phyloP scores from a whole-genome alignment of 2,113 vertebrate genomes.

The Phalacrocorax aristotelis region DNA sequence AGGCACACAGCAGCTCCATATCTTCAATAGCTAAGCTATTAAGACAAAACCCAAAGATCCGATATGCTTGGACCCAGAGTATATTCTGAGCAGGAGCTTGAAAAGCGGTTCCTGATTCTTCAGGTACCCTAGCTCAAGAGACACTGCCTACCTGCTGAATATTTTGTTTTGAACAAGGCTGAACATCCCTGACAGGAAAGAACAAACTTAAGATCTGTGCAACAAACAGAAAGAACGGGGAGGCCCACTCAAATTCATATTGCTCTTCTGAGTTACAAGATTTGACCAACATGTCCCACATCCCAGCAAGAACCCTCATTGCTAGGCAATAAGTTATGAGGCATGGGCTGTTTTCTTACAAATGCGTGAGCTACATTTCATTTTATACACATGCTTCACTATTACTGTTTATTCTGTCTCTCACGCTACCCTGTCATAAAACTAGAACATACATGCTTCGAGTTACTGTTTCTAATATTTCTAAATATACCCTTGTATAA shows the following conservation, averaged over 20 bases:
- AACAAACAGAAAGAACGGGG: not conserved
- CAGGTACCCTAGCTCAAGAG: not conserved
- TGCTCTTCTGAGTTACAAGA: not conserved
- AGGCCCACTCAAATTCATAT: not conserved
- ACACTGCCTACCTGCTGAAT: not conserved
- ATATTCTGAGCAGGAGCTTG: not conserved
- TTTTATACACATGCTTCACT: not conserved
- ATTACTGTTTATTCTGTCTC: not conserved
- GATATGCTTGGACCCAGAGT: not conserved
- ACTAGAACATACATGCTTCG: not conserved
- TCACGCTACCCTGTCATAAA: not conserved
- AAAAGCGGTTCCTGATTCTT: not conserved
- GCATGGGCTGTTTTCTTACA: not conserved
- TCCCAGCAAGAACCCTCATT: not conserved
- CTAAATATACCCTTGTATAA: not conserved
- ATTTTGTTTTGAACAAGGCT: not conserved
- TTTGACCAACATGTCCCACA: not conserved
- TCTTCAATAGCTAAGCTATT: not conserved
- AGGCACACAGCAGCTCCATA: not conserved
- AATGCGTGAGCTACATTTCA: not conserved
- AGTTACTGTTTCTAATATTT: not conserved
- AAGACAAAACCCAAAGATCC: not conserved
- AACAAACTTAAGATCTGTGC: not conserved
- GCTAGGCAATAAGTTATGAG: not conserved
- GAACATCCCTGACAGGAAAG: not conserved